Conservation (phyloP, 2,888 invertebrate species). For the Cabera pusaria region DNA sequence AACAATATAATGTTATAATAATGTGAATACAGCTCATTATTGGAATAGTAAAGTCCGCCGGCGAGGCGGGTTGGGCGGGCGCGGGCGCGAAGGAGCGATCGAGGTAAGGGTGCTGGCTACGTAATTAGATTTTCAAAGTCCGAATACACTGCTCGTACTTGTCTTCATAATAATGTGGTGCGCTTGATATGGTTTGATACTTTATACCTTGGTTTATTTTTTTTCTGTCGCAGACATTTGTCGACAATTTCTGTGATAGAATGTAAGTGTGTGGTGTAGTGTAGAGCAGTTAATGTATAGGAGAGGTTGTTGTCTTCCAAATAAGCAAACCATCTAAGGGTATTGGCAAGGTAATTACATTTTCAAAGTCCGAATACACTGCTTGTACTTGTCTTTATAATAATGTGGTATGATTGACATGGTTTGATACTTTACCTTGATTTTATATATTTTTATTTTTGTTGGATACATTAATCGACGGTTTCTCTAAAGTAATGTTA, state of each 20-base stretch:
- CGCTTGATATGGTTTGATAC: constrained; percentile 37
- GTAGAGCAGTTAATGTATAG: too few relatives aligned
- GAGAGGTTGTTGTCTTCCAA: too few relatives aligned
- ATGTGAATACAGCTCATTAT: constrained; percentile 10
- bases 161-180: constrained; percentile 80
- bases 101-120: constrained; percentile 83
- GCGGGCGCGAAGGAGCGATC: constrained; percentile 77
- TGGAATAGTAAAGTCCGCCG: constrained; percentile 33
- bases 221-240: too few relatives aligned
- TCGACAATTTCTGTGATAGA: too few relatives aligned
- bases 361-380: constrained; percentile 87
- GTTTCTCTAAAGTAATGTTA: too few relatives aligned
- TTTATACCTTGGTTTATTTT: too few relatives aligned
- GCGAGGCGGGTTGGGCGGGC: constrained; percentile 61
- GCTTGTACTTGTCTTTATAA: constrained; percentile 84
- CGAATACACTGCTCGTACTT: constrained; percentile 85
- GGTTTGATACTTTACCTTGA: constrained; percentile 45
- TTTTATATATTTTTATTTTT: too few relatives aligned
- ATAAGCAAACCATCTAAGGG: constrained; percentile 82
- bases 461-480: too few relatives aligned
- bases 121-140: constrained; percentile 86
- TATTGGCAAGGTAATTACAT: constrained; percentile 84
- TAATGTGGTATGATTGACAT: constrained; percentile 53
- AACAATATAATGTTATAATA: too few relatives aligned
- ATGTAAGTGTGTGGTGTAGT: too few relatives aligned